Conservation (phyloP, 2,113 vertebrate species). For the Hemibates koningsi region DNA sequence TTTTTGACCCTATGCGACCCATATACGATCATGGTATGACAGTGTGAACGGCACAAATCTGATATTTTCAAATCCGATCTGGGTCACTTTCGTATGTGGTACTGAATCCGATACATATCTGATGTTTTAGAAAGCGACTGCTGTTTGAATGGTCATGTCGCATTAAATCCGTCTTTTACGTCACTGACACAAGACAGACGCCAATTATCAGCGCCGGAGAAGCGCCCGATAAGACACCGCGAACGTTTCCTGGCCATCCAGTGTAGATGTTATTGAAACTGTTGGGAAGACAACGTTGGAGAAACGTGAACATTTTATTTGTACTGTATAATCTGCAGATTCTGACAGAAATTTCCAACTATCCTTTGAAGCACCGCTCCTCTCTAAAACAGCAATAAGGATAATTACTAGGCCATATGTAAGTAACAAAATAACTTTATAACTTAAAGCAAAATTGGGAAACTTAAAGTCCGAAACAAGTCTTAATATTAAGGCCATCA, state of each 20-base stretch:
- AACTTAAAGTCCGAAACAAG: too few relatives aligned
- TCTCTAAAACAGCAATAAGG: not conserved
- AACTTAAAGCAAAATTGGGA: not conserved
- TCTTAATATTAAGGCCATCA: too few relatives aligned
- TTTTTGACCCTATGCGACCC: not conserved
- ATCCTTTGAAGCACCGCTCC: not conserved
- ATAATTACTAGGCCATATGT: too few relatives aligned
- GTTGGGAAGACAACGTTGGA: not conserved
- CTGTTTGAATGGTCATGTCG: not conserved
- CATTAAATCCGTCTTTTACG: not conserved
- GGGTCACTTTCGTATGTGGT: not conserved
- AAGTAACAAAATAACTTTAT: not conserved
- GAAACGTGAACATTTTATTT: not conserved
- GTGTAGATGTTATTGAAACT: not conserved
- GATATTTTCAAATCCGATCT: not conserved
- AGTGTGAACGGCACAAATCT: not conserved
- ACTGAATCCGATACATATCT: not conserved
- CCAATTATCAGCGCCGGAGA: not conserved
- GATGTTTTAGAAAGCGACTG: not conserved
- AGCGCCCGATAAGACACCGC: not conserved
- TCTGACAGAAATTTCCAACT: rapidly evolving
- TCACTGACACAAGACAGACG: not conserved
- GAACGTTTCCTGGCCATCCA: not conserved
- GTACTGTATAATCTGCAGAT: not conserved
- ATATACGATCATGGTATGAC: not conserved